phyloP scores from a whole-genome alignment of 2,888 invertebrate genomes.

The Eilema caniola region DNA sequence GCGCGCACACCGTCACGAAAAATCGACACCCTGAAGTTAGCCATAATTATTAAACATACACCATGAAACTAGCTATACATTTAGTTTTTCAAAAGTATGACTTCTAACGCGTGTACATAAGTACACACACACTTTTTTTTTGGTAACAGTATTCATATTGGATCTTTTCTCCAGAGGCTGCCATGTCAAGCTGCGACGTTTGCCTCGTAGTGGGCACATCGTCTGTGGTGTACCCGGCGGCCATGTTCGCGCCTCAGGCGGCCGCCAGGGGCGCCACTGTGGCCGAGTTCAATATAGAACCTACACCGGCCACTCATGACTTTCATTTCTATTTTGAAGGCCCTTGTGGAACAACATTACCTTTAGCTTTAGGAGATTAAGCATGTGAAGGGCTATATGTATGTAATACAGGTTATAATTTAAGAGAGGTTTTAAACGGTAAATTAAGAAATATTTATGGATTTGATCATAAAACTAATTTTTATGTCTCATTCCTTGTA shows the following conservation, averaged over 20 bases:
- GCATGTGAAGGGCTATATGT: background rate
- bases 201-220: conserved; percentile 95
- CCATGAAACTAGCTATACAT: too few species aligned
- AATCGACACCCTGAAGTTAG: too few species aligned
- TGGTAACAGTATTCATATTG: background rate
- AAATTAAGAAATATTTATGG: background rate
- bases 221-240: conserved; percentile 95
- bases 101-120: too few species aligned
- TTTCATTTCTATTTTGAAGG: conserved; percentile 83
- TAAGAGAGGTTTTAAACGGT: background rate
- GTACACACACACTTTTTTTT: too few species aligned
- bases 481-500: background rate
- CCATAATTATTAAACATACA: too few species aligned
- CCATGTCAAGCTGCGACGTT: conserved; percentile 90
- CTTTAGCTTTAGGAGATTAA: conserved; percentile 68
- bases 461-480: background rate
- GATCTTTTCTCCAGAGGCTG: conserved; percentile 75
- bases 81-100: too few species aligned
- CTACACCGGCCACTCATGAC: conserved; percentile 75
- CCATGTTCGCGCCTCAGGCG: conserved; percentile 94
- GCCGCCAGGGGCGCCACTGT: conserved; percentile 88
- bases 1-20: too few species aligned
- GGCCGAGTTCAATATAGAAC: conserved; percentile 83
- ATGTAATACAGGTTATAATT: background rate
- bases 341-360: conserved; percentile 77